These are phyloP conservation scores for Pelecanus crispus DNA, from an alignment of 2,113 vertebrate genomes.

Conservation along the genomic window DNA sequence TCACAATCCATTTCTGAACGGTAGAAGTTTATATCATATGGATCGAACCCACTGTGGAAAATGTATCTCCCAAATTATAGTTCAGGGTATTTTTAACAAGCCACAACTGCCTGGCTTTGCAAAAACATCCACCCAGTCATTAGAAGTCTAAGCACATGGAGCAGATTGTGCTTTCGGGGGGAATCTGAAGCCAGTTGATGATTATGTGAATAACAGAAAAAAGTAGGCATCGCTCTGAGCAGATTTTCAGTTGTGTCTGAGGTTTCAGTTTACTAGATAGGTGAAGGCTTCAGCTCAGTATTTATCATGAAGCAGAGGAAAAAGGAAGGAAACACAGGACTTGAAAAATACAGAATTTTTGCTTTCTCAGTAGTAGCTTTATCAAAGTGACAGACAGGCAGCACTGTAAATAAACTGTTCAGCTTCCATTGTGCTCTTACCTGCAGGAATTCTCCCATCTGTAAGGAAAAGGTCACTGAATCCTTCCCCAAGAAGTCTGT, in stretches of 20 bases:
- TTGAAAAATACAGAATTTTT: constrained; percentile 31
- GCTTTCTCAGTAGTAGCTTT: constrained; percentile 1
- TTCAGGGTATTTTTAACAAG: constrained; percentile 48
- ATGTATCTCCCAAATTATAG: constrained; percentile 51
- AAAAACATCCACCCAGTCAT: constrained; percentile 59
- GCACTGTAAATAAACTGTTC: constrained; percentile 41
- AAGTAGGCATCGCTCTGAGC: neutral
- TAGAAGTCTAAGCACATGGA: constrained; percentile 21
- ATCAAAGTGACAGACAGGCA: constrained; percentile 30
- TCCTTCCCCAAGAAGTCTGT: constrained; percentile 92
- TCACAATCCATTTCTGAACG: constrained; percentile 24
- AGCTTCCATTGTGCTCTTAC: constrained; percentile 71
- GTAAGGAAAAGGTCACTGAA: constrained; percentile 93
- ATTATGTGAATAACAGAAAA: neutral
- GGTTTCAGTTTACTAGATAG: neutral
- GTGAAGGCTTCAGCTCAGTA: neutral
- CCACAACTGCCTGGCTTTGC: constrained; percentile 19
- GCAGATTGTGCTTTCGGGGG: neutral
- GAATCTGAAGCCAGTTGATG: neutral
- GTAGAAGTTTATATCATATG: neutral
- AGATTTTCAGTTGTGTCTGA: neutral
- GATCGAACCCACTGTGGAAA: constrained; percentile 43
- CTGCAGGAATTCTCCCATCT: constrained; percentile 92
- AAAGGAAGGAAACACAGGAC: neutral
- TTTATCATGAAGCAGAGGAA: neutral